Evolutionary conservation across 2,113 vertebrate species (phyloP).

Genomic region (Hippocampus mohnikei): DNA sequence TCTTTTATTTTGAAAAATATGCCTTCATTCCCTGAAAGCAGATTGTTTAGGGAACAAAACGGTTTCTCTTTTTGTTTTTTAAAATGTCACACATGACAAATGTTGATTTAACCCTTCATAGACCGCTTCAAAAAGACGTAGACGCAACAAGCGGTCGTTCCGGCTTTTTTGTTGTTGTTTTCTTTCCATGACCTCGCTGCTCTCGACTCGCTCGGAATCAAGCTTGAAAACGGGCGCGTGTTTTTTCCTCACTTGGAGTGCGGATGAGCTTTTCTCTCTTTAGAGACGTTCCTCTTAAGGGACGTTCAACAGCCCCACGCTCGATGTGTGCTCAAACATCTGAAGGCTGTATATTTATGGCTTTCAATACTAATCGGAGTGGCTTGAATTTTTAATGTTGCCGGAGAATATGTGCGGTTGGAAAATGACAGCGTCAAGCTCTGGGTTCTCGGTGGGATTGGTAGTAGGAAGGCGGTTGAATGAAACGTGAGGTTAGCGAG

Average conservation of each 20-base stretch:
- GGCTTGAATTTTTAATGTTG: constrained; percentile 4
- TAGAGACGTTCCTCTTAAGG: constrained; percentile 29
- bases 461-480: neutral
- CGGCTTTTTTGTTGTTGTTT: constrained; percentile 1
- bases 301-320: constrained; percentile 38
- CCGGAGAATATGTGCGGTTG: neutral
- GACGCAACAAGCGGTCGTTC: neutral
- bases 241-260: constrained; percentile 35
- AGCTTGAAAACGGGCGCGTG: constrained; percentile 15
- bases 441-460: neutral
- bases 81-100: neutral
- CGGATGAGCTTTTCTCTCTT: constrained; percentile 43
- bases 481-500: neutral
- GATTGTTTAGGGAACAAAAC: too few species aligned
- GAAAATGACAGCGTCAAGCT: neutral
- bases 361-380: constrained; percentile 41
- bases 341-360: constrained; percentile 68
- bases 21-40: too few species aligned
- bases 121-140: neutral
- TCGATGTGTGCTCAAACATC: constrained; percentile 65
- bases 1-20: too few species aligned
- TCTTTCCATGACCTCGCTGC: constrained; percentile 9
- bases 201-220: constrained; percentile 6
- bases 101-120: neutral
- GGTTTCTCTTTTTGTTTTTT: too few species aligned